Base-by-base conservation (phyloP, 2,113 vertebrate genomes). In the Plectropomus leopardus region DNA sequence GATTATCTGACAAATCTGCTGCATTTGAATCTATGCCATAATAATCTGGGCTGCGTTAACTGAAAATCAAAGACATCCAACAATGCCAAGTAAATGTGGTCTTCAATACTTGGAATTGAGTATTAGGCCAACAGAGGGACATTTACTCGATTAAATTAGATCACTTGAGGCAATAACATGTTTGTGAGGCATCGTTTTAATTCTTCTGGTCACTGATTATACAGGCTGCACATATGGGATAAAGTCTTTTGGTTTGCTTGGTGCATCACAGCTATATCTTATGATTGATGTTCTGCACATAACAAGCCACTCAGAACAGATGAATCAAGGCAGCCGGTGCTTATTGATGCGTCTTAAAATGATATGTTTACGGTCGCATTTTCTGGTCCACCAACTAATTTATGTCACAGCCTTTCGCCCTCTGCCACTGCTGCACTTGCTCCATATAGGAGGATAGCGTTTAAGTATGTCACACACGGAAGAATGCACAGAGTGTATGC, bases 381-480 rank as follows among this genome's bases (percentile, higher is more conserved):
- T 82, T 76, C 53, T 59, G 48, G 40, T 67, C 72, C 47, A 53
- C 4, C 1, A 24, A n/a, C 47, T 73, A 23, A 72, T 82, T 72
- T 75, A 78, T 32, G 32, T 55, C 48, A 40, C 45, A 76, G 66
- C 55, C 67, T 58, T 47, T 15, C 45, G 50, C 10, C 50, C 19
- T n/a, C 60, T 5, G 13, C 42, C 51, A 58, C 55, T 48, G 51
- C 74, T 58, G 50, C 32, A 42, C 54, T n/a, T n/a, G n/a, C n/a
- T 71, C 58, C 58, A 19, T 51, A 32, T 24, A 67, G 48, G 30
- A 76, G 53, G 60, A 73, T 59, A 54, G 32, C 10, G 57, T 78
- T 78, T 79, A 60, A 73, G 51, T 28, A 23, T 53, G 66, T 77
- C 64, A 71, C 78, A 86, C 57, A 76, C 53, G 51, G 71, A 47